Evolutionary conservation across 2,888 invertebrate genomes (phyloP).

Genomic region (Chydorus sphaericus): DNA sequence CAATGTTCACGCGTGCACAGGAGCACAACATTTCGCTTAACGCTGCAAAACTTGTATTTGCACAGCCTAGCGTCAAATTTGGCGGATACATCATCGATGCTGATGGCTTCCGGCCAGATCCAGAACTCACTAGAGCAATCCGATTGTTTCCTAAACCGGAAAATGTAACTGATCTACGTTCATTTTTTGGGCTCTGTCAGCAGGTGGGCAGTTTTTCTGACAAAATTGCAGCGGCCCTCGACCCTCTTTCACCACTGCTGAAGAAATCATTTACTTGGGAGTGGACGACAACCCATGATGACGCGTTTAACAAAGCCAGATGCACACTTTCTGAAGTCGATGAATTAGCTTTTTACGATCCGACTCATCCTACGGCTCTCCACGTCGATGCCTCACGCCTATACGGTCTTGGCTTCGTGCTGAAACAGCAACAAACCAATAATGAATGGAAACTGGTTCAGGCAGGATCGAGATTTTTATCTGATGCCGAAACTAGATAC

Average conservation of each 20-base stretch:
- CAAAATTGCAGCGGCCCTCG: not conserved
- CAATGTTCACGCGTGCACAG: not conserved
- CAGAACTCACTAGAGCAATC: slow-evolving; percentile 1
- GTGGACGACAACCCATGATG: slow-evolving; percentile 5
- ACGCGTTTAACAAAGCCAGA: not conserved
- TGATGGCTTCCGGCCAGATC: not conserved
- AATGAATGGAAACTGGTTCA: not conserved
- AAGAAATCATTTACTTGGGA: not conserved
- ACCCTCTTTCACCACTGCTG: not conserved
- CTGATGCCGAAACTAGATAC: slow-evolving; percentile 10
- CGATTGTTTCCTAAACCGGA: not conserved
- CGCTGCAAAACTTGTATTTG: not conserved
- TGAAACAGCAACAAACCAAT: not conserved
- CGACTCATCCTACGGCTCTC: not conserved
- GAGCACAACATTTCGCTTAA: slow-evolving; percentile 6
- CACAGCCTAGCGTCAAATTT: not conserved
- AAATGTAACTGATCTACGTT: slow-evolving; percentile 1
- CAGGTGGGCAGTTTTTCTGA: not conserved
- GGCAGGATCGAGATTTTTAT: slow-evolving; percentile 11
- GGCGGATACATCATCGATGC: not conserved
- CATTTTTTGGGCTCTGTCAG: not conserved
- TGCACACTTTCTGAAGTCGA: not conserved
- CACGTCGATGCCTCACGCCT: slow-evolving; percentile 1
- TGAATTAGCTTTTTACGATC: not conserved
- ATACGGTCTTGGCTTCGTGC: not conserved